phyloP scores from a whole-genome alignment of 2,888 invertebrate genomes.

The Formica aserva region DNA sequence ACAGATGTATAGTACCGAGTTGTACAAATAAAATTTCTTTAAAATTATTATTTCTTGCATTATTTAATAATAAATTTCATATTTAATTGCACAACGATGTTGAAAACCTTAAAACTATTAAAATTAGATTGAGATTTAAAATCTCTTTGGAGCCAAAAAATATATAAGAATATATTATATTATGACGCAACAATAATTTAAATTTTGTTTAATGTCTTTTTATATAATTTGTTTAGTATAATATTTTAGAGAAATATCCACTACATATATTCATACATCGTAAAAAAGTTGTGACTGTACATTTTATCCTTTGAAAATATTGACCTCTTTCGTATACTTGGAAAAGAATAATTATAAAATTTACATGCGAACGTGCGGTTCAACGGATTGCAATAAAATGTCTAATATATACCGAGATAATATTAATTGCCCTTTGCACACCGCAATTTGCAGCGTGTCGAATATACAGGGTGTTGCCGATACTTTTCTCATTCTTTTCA shows the following conservation, averaged over 20 bases:
- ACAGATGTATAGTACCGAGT: not conserved
- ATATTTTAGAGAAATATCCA: not conserved
- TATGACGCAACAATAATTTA: not conserved
- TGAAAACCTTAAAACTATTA: not conserved
- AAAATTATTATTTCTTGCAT: not conserved
- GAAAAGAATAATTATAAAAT: not conserved
- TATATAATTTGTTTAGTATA: not conserved
- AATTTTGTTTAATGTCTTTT: not conserved
- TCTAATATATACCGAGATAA: conserved; percentile 10
- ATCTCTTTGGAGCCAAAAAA: not conserved
- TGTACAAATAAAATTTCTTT: not conserved
- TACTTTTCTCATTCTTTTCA: not conserved
- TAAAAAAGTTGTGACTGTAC: not conserved
- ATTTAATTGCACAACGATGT: not conserved
- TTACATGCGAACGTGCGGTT: not conserved
- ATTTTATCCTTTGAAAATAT: not conserved
- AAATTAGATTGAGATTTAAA: not conserved
- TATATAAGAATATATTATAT: not conserved
- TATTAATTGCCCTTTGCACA: conserved; percentile 6
- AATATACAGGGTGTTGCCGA: not conserved
- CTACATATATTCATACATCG: not conserved
- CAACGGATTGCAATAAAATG: not conserved
- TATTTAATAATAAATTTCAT: not conserved
- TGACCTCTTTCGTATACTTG: not conserved
- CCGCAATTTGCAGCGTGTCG: not conserved